These are phyloP conservation scores for Thereva nobilitata DNA, from an alignment of 2,888 invertebrate genomes.

Conservation along the genomic window DNA sequence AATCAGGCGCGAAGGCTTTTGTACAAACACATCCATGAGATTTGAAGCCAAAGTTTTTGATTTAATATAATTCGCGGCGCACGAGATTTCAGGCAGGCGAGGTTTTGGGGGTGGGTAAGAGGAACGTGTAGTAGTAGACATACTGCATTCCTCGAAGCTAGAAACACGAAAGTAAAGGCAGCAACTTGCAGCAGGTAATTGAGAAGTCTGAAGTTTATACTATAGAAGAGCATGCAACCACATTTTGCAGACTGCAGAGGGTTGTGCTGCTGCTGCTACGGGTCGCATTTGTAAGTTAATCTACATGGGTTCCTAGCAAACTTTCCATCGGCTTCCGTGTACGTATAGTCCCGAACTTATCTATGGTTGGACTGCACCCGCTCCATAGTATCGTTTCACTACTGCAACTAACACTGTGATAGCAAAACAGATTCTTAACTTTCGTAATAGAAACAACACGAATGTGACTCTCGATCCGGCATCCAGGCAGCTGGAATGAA, in stretches of 20 bases:
- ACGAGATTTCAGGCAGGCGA: neutral
- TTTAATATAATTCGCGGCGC: conserved; percentile 17
- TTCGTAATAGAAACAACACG: too few species aligned
- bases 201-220: conserved; percentile 8
- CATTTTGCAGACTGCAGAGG: neutral
- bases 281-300: conserved; percentile 8
- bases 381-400: too few species aligned
- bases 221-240: neutral
- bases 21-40: too few species aligned
- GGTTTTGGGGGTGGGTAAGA: too few species aligned
- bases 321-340: neutral
- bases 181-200: conserved; percentile 11
- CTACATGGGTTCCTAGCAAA: conserved; percentile 9
- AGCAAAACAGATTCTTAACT: too few species aligned
- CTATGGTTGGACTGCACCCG: too few species aligned
- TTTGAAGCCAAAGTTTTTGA: conserved; percentile 17
- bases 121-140: neutral
- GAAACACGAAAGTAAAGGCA: too few species aligned
- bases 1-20: too few species aligned
- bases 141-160: neutral
- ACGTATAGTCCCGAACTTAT: too few species aligned
- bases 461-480: too few species aligned
- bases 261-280: neutral
- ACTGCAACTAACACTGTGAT: too few species aligned
- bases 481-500: too few species aligned